Percentiles rank a stretch among this genome's conserved stretches.
Evolutionary conservation across 2,797 vertebrate species (phyloP).

Genomic region (Melanotaenia parkinsoni): DNA sequence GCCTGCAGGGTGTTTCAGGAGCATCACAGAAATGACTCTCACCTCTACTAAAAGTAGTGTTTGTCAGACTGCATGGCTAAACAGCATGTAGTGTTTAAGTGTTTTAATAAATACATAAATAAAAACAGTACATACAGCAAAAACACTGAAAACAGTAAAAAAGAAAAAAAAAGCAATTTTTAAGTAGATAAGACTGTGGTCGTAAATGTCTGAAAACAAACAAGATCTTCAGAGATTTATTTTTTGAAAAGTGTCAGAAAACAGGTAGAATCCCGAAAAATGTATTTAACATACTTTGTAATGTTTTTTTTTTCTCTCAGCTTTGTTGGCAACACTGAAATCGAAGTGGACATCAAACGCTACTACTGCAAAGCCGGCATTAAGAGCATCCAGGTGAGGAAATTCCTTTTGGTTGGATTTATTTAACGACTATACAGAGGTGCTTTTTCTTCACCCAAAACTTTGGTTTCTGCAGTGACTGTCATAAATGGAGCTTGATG

Average conservation of each 20-base stretch:
- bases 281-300: neutral
- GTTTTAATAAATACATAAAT: too few relatives aligned
- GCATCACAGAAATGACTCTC: too few relatives aligned
- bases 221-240: neutral
- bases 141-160: too few relatives aligned
- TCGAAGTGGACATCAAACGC: slow-evolving; percentile 95
- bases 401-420: slow-evolving; percentile 1
- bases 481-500: slow-evolving; percentile 9
- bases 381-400: slow-evolving; percentile 94
- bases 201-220: neutral
- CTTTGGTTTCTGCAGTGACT: neutral
- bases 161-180: too few relatives aligned
- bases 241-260: neutral
- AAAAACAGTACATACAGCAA: too few relatives aligned
- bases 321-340: slow-evolving; percentile 96
- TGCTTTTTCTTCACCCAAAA: neutral
- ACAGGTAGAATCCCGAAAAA: neutral
- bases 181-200: too few relatives aligned
- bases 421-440: slow-evolving; percentile 3
- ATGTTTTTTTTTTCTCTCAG: slow-evolving; percentile 73
- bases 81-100: too few relatives aligned
- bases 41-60: too few relatives aligned
- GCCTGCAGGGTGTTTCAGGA: too few relatives aligned
- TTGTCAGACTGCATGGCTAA: too few relatives aligned
- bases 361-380: slow-evolving; percentile 99